phyloP scores from a whole-genome alignment of 2,888 invertebrate genomes.

The Cephonodes hylas region DNA sequence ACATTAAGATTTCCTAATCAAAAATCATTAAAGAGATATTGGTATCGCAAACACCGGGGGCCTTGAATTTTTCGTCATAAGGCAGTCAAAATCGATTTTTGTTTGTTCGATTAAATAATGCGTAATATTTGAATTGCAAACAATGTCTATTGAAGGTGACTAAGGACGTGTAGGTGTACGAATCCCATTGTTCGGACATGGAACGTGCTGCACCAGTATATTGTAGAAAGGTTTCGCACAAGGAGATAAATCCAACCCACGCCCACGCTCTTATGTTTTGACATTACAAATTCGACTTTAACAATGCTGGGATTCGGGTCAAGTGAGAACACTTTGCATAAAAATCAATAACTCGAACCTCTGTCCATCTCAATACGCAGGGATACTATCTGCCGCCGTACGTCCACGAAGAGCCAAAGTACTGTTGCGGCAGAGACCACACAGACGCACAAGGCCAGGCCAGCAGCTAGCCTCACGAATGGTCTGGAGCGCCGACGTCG shows the following conservation, averaged over 20 bases:
- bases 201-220: slow-evolving; percentile 15
- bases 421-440: slow-evolving; percentile 84
- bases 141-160: not conserved
- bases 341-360: slow-evolving; percentile 64
- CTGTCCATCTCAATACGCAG: slow-evolving; percentile 84
- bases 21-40: not conserved
- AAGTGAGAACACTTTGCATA: not conserved
- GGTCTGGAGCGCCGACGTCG: slow-evolving; percentile 72
- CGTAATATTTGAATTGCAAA: not conserved
- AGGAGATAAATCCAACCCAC: slow-evolving; percentile 23
- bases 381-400: slow-evolving; percentile 83
- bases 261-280: slow-evolving; percentile 23
- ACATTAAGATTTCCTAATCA: not conserved
- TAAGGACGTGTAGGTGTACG: slow-evolving; percentile 21
- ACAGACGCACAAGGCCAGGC: slow-evolving; percentile 82
- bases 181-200: slow-evolving; percentile 26
- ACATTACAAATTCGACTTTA: slow-evolving; percentile 1
- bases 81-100: not conserved
- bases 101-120: not conserved
- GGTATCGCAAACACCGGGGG: not conserved
- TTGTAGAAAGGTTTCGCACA: slow-evolving; percentile 27
- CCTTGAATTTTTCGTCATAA: not conserved
- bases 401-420: slow-evolving; percentile 85
- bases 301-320: slow-evolving; percentile 14
- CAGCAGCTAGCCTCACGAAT: slow-evolving; percentile 81